Evolutionary conservation across 2,888 invertebrate species (phyloP).

Genomic region (Marronus borbonicus): DNA sequence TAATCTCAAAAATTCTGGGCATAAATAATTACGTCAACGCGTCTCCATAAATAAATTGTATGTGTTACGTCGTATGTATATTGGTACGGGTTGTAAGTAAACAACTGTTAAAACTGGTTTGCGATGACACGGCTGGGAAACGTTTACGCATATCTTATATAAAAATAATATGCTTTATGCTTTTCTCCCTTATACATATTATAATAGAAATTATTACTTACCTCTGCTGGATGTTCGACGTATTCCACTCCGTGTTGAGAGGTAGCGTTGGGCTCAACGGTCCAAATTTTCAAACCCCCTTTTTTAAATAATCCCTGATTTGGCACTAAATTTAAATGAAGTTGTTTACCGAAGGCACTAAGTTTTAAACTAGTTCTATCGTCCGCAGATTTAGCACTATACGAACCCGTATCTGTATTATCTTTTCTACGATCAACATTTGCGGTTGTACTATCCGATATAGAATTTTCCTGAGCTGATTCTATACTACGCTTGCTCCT

Average conservation of each 20-base stretch:
- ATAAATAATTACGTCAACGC: too few species aligned
- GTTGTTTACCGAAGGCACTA: slow-evolving; percentile 84
- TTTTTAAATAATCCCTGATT: slow-evolving; percentile 86
- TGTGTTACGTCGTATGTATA: too few species aligned
- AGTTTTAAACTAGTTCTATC: slow-evolving; percentile 66
- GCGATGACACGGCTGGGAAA: too few species aligned
- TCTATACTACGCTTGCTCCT: slow-evolving; percentile 65
- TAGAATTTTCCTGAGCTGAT: slow-evolving; percentile 59
- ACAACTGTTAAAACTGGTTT: too few species aligned
- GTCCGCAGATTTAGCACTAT: slow-evolving; percentile 30
- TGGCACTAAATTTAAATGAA: slow-evolving; percentile 82
- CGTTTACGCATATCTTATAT: too few species aligned
- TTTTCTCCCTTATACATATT: not conserved
- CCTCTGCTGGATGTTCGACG: slow-evolving; percentile 81
- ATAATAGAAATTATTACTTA: slow-evolving; percentile 69
- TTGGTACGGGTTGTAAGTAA: too few species aligned
- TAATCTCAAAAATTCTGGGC: too few species aligned
- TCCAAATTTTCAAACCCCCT: slow-evolving; percentile 86
- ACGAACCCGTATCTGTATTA: slow-evolving; percentile 9
- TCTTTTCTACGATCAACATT: slow-evolving; percentile 60
- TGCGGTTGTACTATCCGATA: slow-evolving; percentile 60
- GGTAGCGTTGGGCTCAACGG: slow-evolving; percentile 83
- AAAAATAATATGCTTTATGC: too few species aligned
- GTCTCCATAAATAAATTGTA: too few species aligned
- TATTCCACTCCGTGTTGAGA: slow-evolving; percentile 86